Conservation (phyloP, 2,888 invertebrate species). For the Plebejus argus region DNA sequence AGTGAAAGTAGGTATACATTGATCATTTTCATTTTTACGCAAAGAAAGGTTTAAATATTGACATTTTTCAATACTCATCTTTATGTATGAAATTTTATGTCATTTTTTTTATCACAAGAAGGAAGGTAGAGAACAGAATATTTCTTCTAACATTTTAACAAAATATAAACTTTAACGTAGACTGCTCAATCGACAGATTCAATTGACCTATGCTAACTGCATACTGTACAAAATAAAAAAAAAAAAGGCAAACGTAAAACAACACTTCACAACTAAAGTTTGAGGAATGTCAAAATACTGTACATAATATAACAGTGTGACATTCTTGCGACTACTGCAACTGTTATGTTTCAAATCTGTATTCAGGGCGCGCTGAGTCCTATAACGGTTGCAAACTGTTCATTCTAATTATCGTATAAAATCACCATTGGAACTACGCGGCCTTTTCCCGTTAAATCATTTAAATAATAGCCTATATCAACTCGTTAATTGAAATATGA, state of each 20-base stretch:
- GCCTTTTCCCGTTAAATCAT: constrained; percentile 16
- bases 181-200: no score
- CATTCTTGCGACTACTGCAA: constrained; percentile 18
- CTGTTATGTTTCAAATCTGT: constrained; percentile 22
- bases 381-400: constrained; percentile 31
- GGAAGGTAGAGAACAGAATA: no score
- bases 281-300: neutral
- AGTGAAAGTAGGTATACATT: neutral
- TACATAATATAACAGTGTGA: constrained; percentile 6
- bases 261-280: neutral
- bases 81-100: no score
- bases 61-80: no score
- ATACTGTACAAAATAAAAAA: no score
- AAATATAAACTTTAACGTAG: no score
- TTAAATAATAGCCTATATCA: neutral
- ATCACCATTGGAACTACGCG: constrained; percentile 5
- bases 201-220: no score
- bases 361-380: constrained; percentile 34
- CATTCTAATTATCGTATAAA: constrained; percentile 23
- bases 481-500: neutral
- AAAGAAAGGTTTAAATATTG: no score
- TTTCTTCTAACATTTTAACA: no score
- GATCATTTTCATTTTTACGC: neutral
- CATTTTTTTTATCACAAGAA: no score
- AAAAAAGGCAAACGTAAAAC: no score